Conservation (phyloP, 2,888 invertebrate genomes). For the Acanthoscelides obtectus region DNA sequence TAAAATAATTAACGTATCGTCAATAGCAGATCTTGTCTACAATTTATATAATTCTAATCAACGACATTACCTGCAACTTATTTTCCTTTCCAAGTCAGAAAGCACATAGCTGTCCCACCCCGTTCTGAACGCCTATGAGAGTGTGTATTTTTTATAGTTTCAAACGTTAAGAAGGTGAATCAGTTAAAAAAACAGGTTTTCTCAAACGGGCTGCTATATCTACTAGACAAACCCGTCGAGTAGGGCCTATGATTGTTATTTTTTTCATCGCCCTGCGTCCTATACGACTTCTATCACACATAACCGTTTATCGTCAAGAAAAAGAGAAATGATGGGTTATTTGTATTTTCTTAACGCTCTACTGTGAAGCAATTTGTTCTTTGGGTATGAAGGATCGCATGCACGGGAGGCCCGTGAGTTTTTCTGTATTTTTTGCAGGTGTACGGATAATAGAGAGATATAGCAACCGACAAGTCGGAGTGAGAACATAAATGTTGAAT, state of each 20-base stretch:
- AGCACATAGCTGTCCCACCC: background rate
- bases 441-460: too few species aligned
- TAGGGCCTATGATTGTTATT: background rate
- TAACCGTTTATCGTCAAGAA: background rate
- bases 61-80: too few species aligned
- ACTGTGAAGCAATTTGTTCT: background rate
- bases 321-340: background rate
- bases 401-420: background rate
- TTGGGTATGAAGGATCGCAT: background rate
- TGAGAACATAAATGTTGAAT: too few species aligned
- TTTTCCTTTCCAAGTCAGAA: too few species aligned
- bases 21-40: too few species aligned
- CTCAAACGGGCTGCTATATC: background rate
- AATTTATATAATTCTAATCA: too few species aligned
- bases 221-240: background rate
- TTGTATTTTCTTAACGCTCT: background rate
- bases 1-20: too few species aligned
- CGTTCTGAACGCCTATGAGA: background rate
- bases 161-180: background rate
- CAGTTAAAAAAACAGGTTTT: background rate
- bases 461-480: too few species aligned
- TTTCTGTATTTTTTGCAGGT: background rate
- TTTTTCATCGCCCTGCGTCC: background rate
- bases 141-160: background rate
- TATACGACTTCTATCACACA: background rate